A percentile compares a stretch with the other conserved stretches of the same genome.
These are phyloP conservation scores for Octomys mimax DNA, from an alignment of 2,797 vertebrate species.

Conservation along the genomic window DNA sequence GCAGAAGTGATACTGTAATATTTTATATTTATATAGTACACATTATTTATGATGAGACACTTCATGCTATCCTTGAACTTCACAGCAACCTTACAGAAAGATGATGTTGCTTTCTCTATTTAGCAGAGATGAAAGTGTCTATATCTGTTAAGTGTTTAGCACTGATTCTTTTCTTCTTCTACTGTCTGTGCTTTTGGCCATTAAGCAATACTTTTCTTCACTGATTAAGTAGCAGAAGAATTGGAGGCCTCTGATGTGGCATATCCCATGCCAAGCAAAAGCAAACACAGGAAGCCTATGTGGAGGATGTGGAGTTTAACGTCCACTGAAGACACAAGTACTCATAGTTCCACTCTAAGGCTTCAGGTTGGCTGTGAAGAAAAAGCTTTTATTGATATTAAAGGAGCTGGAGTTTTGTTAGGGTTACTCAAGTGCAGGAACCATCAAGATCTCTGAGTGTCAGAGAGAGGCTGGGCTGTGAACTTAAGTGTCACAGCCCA, in stretches of 20 bases:
- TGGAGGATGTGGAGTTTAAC: not conserved
- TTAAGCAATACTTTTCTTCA: not conserved
- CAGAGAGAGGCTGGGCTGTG: not conserved
- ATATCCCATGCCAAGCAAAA: not conserved
- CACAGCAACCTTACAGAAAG: not conserved
- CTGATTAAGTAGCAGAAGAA: not conserved
- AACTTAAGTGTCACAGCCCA: not conserved
- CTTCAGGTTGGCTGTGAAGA: not conserved
- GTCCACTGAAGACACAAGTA: not conserved
- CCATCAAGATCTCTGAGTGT: not conserved
- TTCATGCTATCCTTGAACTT: conserved; percentile 13
- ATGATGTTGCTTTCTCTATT: not conserved
- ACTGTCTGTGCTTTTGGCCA: not conserved
- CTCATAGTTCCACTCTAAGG: not conserved
- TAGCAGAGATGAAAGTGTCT: conserved; percentile 15
- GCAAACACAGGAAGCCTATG: not conserved
- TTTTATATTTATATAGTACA: conserved; percentile 34
- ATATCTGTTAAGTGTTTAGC: not conserved
- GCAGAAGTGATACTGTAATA: conserved; percentile 33
- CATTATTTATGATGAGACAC: conserved; percentile 21
- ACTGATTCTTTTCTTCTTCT: not conserved
- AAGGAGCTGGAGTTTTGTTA: not conserved
- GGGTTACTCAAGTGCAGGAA: not conserved
- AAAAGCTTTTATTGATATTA: not conserved
- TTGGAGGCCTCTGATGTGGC: not conserved